Evolutionary conservation across 2,888 invertebrate species (phyloP), one percentile per base, ranked within the genome.

Genomic region (Lordiphosa fenestrarum): DNA sequence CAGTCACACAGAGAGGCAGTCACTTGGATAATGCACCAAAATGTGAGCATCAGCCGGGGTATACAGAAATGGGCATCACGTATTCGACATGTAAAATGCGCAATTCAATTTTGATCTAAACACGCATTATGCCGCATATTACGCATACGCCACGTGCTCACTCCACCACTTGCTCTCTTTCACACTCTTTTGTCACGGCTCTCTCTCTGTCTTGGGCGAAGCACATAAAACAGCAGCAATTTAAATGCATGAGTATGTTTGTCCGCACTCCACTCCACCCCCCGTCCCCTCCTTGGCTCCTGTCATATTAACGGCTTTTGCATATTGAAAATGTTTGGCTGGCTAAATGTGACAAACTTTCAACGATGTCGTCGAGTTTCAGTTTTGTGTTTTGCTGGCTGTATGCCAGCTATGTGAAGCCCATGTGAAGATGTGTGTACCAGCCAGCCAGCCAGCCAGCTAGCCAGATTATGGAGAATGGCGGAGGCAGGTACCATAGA

Each of bases 61-160:
- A 19, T 9, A 55, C 57, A 54, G 60, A 74, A 69, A 60, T 55
- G 46, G 39, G 44, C 54, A 75, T 84, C 77, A 78, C 77, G 77
- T 78, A 74, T 71, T 69, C 75, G 84, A 66, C 69, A 78, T 78
- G 83, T 65, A 41, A 67, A 66, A 78, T 82, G 80, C 84, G 77
- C 77, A 74, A 82, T 84, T 84, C 75, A 78, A 78, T 84, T 82
- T 78, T 63, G 75, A 82, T 71, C 66, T 82, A 74, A 78, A 58
- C 69, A 82, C 83, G 84, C 83, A 78, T 78, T 84, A 84, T 82
- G 84, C 75, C 66, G 78, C 82, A 77, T 60, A 74, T 81, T 84
- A 77, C 77, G 84, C 82, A 83, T 76, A 80, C 69, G 73, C 66
- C 66, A 62, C 61, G 76, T 66, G 57, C 63, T 10, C n/a, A 55